Evolutionary conservation across 2,888 invertebrate species (phyloP).

Genomic region (Pantelozetes paolii): DNA sequence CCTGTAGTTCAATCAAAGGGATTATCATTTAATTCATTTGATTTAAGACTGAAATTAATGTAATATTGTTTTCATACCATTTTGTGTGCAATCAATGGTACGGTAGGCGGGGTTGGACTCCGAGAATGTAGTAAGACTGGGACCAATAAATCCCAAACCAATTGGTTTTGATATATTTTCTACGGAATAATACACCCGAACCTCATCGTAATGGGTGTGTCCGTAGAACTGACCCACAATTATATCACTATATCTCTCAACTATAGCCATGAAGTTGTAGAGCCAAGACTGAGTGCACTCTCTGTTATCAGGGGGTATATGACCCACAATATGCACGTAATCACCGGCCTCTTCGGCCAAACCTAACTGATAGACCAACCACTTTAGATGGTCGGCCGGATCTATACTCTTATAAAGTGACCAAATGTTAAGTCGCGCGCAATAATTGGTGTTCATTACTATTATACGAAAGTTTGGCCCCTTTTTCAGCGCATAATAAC

Average conservation of each 20-base stretch:
- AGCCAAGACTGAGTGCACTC: constrained; percentile 65
- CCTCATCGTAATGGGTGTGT: constrained; percentile 88
- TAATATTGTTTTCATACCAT: neutral
- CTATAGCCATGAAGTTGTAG: constrained; percentile 9
- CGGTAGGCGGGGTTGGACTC: neutral
- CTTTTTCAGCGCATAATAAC: constrained; percentile 69
- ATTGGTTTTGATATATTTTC: neutral
- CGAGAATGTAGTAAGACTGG: neutral
- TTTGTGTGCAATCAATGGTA: constrained; percentile 78
- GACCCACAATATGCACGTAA: constrained; percentile 73
- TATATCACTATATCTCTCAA: constrained; percentile 61
- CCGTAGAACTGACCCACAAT: constrained; percentile 77
- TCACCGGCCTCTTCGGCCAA: constrained; percentile 69
- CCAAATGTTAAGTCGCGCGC: constrained; percentile 63
- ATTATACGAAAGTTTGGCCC: constrained; percentile 68
- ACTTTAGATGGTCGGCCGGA: constrained; percentile 69
- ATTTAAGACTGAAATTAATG: neutral
- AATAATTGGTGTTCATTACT: constrained; percentile 73
- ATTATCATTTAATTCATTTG: neutral
- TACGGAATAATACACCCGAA: too few relatives aligned
- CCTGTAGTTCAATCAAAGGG: constrained; percentile 44
- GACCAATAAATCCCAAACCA: neutral
- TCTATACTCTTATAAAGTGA: constrained; percentile 55
- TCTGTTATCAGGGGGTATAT: constrained; percentile 69
- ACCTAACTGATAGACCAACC: constrained; percentile 68